These are phyloP conservation scores for Corythornis cristatus DNA, from an alignment of 2,113 vertebrate genomes.

Conservation along the genomic window DNA sequence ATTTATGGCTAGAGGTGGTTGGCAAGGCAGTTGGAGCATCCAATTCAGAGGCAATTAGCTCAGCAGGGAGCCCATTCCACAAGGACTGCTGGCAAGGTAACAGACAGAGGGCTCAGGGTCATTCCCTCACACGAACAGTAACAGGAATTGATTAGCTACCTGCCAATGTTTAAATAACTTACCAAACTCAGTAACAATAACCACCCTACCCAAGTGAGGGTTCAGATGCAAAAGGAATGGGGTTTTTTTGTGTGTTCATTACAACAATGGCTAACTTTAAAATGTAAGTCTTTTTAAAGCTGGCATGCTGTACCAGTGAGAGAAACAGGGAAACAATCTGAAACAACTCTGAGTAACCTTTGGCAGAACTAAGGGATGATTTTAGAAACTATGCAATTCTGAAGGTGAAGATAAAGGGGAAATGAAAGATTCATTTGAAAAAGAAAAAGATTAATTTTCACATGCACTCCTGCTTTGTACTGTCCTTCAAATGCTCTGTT, in stretches of 20 bases:
- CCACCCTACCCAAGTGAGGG: not conserved
- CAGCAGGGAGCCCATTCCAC: not conserved
- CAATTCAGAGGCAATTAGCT: slow-evolving; percentile 9
- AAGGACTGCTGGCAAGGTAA: not conserved
- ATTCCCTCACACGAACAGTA: not conserved
- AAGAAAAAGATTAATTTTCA: not conserved
- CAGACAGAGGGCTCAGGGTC: not conserved
- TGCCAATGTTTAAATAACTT: not conserved
- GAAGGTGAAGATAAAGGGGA: not conserved
- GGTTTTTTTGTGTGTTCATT: not conserved
- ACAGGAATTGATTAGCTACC: not conserved
- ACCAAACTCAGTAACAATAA: not conserved
- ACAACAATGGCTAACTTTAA: not conserved
- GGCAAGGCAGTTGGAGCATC: not conserved
- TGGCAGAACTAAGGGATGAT: not conserved
- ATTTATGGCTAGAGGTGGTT: not conserved
- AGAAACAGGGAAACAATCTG: not conserved
- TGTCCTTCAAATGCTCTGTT: not conserved
- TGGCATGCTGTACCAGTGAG: not conserved
- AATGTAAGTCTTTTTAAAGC: not conserved
- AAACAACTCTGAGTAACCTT: not conserved
- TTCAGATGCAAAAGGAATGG: not conserved
- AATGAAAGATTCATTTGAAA: not conserved
- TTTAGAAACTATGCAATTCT: not conserved
- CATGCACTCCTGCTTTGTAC: not conserved